Percentiles rank a stretch among this genome's conserved stretches.
These are phyloP conservation scores for Pedionomus torquatus DNA, from an alignment of 2,113 vertebrate species.

Conservation along the genomic window DNA sequence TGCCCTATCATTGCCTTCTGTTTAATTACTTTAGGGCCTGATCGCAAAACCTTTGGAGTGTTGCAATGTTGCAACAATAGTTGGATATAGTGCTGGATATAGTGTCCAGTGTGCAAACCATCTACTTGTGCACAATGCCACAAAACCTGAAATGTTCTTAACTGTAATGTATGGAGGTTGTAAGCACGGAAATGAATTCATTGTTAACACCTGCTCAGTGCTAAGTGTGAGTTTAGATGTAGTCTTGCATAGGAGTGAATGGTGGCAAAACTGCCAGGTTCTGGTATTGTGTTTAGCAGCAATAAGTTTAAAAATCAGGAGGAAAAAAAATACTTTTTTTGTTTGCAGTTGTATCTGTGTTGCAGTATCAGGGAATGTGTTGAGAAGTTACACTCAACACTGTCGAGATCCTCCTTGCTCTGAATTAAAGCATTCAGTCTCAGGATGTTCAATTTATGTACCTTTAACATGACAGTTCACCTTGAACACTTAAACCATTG, in stretches of 20 bases:
- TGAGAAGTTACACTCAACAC: background rate
- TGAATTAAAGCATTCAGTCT: background rate
- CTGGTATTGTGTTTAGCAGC: background rate
- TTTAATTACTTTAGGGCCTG: background rate
- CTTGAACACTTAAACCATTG: accelerated
- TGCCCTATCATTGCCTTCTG: background rate
- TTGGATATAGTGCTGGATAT: too few relatives aligned
- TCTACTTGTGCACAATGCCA: background rate
- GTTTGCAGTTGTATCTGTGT: background rate
- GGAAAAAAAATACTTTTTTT: background rate
- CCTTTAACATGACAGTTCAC: background rate
- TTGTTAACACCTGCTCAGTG: background rate
- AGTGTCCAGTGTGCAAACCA: background rate
- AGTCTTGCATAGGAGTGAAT: background rate
- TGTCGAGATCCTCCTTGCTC: background rate
- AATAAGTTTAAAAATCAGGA: background rate
- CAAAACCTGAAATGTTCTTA: background rate
- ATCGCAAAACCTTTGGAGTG: background rate
- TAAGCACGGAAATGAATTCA: background rate
- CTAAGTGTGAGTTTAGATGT: background rate
- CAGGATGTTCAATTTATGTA: background rate
- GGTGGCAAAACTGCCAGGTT: background rate
- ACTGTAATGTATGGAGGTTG: background rate
- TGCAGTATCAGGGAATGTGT: background rate
- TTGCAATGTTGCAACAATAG: too few relatives aligned